phyloP scores from a whole-genome alignment of 2,797 vertebrate species.

The Dendrocincla fuliginosa region DNA sequence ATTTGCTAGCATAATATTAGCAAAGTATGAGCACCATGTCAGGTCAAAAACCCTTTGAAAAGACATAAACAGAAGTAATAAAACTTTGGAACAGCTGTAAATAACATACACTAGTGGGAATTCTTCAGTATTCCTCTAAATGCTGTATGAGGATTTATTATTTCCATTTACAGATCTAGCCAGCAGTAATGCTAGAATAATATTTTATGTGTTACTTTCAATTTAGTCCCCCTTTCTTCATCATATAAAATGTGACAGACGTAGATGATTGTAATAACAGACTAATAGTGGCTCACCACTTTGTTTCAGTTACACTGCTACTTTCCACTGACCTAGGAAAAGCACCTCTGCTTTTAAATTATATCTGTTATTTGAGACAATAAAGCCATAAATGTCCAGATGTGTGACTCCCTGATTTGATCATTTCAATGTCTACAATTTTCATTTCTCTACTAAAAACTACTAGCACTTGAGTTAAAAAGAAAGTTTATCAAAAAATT shows the following conservation, averaged over 20 bases:
- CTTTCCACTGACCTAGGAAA: conserved; percentile 37
- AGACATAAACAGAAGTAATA: conserved; percentile 43
- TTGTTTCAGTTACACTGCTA: neutral
- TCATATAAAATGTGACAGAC: conserved; percentile 37
- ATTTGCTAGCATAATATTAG: neutral
- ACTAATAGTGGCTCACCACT: conserved; percentile 9
- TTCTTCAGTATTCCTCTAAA: conserved; percentile 15
- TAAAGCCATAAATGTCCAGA: neutral
- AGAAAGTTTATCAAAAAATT: neutral
- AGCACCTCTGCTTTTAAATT: neutral
- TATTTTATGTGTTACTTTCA: conserved; percentile 47
- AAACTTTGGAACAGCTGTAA: conserved; percentile 53
- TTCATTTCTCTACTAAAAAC: neutral
- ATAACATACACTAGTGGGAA: conserved; percentile 39
- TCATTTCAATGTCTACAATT: neutral
- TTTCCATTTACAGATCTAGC: conserved; percentile 50
- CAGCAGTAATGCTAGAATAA: conserved; percentile 37
- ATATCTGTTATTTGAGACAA: conserved; percentile 7
- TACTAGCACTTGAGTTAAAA: neutral
- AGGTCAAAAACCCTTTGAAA: conserved; percentile 6
- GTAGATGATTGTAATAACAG: conserved; percentile 48
- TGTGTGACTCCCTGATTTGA: neutral
- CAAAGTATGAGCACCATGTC: neutral
- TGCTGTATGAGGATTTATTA: conserved; percentile 58
- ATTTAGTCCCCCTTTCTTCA: conserved; percentile 42